Evolutionary conservation across 2,113 vertebrate species (phyloP), one percentile per base, ranked within the genome.

Genomic region (Pipra filicauda): DNA sequence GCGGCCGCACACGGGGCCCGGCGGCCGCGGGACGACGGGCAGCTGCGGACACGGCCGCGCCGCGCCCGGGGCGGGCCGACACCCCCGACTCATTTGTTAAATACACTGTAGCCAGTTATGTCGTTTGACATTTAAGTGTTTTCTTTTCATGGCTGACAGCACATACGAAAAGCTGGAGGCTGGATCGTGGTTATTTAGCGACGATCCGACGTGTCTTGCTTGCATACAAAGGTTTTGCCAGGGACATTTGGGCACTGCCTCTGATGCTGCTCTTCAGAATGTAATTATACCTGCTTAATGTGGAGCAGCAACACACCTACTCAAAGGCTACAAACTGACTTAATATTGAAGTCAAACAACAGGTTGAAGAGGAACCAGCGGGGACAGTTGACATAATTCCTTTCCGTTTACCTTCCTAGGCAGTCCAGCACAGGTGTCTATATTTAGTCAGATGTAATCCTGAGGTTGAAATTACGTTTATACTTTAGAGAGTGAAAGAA

Each of bases 81-180:
- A 88, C 74, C 93, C 89, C 52, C 93, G 76, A 74, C 84, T 95
- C 92, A 23, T 97, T 93, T 88, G 83, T 96, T 96, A 96, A 96
- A 95, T 83, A 86, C 72, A 74, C 83, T 76, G 85, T 72, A 85
- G 89, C 92, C 57, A 44, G 86, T 93, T 79, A 48, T 95, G 92
- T 80, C 92, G 79, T 93, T 97, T 97, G 95, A 95, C 94, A 95
- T 97, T 97, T 96, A 91, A 95, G 91, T 62, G 88, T 96, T 97
- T 97, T 96, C 88, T 94, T 93, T 96, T 96, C 94, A 95, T 95
- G 94, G 94, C 95, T 96, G 96, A 95, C 85, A 95, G 91, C 92
- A 90, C 88, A 91, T 59, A 77, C 3, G 87, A 89, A 96, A 96
- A 85, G 90, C 89, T 97, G 90, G 90, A 96, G 93, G 87, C 90